Percentiles rank a stretch among this genome's conserved stretches.
phyloP scores from a whole-genome alignment of 2,797 vertebrate genomes.

The Oreonectes daqikongensis region DNA sequence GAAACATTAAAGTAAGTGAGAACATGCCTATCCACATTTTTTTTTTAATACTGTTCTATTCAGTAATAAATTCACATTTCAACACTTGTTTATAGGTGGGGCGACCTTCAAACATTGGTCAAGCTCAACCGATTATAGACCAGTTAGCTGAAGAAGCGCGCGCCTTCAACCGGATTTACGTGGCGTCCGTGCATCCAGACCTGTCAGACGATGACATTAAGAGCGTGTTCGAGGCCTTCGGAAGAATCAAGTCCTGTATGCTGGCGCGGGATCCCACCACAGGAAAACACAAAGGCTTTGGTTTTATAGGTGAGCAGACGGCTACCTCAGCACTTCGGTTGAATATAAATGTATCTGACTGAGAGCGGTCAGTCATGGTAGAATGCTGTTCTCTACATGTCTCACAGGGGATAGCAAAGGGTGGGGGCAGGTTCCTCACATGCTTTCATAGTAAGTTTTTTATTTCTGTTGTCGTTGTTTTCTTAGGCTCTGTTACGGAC shows the following conservation, averaged over 20 bases:
- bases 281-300: slow-evolving; percentile 88
- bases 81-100: slow-evolving; percentile 74
- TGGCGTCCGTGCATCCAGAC: slow-evolving; percentile 87
- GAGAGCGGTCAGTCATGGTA: slow-evolving; percentile 61
- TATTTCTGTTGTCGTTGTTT: slow-evolving; percentile 65
- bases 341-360: slow-evolving; percentile 59
- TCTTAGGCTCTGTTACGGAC: slow-evolving; percentile 63
- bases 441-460: slow-evolving; percentile 65
- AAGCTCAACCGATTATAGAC: slow-evolving; percentile 89
- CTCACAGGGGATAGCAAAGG: slow-evolving; percentile 63
- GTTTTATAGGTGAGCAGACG: slow-evolving; percentile 82
- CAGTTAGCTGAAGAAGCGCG: slow-evolving; percentile 87
- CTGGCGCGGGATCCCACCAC: slow-evolving; percentile 86
- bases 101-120: slow-evolving; percentile 87
- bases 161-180: slow-evolving; percentile 88
- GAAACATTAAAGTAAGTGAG: slow-evolving; percentile 88
- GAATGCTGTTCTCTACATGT: slow-evolving; percentile 65
- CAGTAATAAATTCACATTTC: neutral
- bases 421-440: slow-evolving; percentile 65
- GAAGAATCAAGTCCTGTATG: slow-evolving; percentile 86
- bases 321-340: slow-evolving; percentile 39
- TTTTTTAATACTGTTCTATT: no score
- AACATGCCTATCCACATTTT: no score
- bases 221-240: slow-evolving; percentile 88
- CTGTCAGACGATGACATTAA: slow-evolving; percentile 88